Evolutionary conservation across 2,888 invertebrate species (phyloP), one percentile per base, ranked within the genome.

Genomic region (Eudasyphora cyanicolor): DNA sequence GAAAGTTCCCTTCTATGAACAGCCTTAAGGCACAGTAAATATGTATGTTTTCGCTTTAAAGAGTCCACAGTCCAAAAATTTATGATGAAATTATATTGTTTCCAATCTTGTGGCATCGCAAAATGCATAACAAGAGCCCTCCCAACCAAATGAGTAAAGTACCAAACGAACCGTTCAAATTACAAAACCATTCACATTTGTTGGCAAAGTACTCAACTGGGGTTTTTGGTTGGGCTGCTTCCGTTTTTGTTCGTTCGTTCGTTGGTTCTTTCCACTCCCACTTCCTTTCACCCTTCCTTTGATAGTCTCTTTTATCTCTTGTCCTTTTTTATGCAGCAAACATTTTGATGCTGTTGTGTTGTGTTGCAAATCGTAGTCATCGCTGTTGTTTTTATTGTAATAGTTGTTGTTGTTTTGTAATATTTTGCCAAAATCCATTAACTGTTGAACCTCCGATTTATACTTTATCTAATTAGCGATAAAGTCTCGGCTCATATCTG

Each of bases 391-490:
- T n/a, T n/a, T n/a, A n/a, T n/a, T n/a, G n/a, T n/a, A n/a, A n/a
- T n/a, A n/a, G n/a, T 54, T 57, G 54, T 62, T 62, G 62, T 64
- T 17, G 27, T 35, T 35, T 10, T 21, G 42, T 38, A 60, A 35
- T 35, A 71, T 73, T 38, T 76, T 82, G 79, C 82, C 82, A 82
- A 82, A 82, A 82, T 76, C 45, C 76, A 82, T 82, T 79, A 82
- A 76, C 79, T 79, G 64, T 76, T 79, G 79, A 76, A 82, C 71
- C 64, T 73, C 12, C 24, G 38, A 73, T 82, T 51, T 75, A 70
- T 82, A 49, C 10, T 67, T 75, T 79, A 60, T 80, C 57, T 82
- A 83, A 86, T 85, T 84, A 85, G 86, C 80, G 86, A 86, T 86
- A 83, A 82, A 82, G 82, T 71, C 57, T 74, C 49, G 27, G 42